Percentiles rank a stretch among this genome's conserved stretches.
These are phyloP conservation scores for Muricea muricata DNA, from an alignment of 92 coral and sea anemone species.

Conservation along the genomic window DNA sequence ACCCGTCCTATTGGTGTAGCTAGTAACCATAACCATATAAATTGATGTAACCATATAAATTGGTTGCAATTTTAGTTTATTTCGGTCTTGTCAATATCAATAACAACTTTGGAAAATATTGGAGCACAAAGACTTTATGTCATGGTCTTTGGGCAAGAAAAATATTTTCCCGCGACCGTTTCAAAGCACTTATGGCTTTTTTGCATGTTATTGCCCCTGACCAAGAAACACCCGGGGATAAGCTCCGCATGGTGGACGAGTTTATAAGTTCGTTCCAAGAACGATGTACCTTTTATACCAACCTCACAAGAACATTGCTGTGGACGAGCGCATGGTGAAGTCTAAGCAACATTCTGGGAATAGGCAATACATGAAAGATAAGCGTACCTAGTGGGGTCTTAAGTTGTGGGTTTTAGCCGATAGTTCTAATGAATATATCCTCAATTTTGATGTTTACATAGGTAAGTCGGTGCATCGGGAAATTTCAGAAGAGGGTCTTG, in stretches of 20 bases:
- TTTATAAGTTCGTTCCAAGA: constrained; percentile 23
- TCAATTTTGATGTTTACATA: constrained; percentile 11
- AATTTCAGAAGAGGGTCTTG: neutral
- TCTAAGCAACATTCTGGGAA: constrained; percentile 31
- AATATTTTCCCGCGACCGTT: neutral
- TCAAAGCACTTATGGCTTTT: neutral
- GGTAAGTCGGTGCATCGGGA: neutral
- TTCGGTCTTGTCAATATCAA: neutral
- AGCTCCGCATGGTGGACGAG: neutral
- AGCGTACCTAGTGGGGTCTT: constrained; percentile 10
- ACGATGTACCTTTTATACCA: constrained; percentile 21
- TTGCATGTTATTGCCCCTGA: neutral
- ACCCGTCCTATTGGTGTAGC: too few relatives aligned
- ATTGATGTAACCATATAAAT: too few relatives aligned
- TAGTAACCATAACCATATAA: too few relatives aligned
- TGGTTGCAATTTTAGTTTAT: neutral
- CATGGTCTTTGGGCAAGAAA: neutral
- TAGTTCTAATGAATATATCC: constrained; percentile 34
- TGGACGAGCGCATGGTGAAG: constrained; percentile 30
- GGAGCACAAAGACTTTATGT: constrained; percentile 7
- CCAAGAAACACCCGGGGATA: neutral
- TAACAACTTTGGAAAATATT: neutral
- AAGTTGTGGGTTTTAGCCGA: constrained; percentile 45
- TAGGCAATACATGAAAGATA: constrained; percentile 22
- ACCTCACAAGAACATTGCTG: constrained; percentile 25